phyloP scores from a whole-genome alignment of 2,888 invertebrate species.

The Amblyjoppa proteus region DNA sequence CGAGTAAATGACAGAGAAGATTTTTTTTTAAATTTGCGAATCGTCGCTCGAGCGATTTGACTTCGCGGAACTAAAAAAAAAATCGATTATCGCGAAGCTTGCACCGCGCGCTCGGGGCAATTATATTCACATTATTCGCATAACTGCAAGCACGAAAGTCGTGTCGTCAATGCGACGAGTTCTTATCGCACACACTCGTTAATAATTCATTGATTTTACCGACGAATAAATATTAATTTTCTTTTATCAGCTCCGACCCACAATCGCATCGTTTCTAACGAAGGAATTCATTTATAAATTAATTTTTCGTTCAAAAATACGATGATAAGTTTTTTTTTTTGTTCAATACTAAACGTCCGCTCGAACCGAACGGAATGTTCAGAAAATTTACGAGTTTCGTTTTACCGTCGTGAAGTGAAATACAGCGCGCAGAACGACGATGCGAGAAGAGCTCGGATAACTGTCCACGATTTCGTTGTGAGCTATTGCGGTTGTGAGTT shows the following conservation, averaged over 20 bases:
- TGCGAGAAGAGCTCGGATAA: neutral
- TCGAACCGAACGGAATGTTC: neutral
- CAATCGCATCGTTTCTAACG: too few species aligned
- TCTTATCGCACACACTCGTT: neutral
- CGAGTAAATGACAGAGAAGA: neutral
- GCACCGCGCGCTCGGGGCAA: neutral
- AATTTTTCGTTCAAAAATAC: neutral
- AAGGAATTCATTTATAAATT: neutral
- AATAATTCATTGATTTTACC: neutral
- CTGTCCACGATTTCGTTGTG: neutral
- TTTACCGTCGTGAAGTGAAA: constrained; percentile 4
- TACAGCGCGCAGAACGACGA: neutral
- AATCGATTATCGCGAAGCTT: neutral
- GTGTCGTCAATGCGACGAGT: neutral
- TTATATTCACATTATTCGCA: neutral
- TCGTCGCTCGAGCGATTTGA: neutral
- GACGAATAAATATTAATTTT: too few species aligned
- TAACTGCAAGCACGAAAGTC: neutral
- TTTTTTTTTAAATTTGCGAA: neutral
- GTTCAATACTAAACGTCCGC: neutral
- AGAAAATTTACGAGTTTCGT: constrained; percentile 13
- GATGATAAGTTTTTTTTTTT: neutral
- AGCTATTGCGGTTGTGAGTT: neutral
- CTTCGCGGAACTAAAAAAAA: neutral
- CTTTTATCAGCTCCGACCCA: too few species aligned